These are phyloP conservation scores for Gopherus flavomarginatus DNA, from an alignment of 2,113 vertebrate genomes.

Conservation along the genomic window DNA sequence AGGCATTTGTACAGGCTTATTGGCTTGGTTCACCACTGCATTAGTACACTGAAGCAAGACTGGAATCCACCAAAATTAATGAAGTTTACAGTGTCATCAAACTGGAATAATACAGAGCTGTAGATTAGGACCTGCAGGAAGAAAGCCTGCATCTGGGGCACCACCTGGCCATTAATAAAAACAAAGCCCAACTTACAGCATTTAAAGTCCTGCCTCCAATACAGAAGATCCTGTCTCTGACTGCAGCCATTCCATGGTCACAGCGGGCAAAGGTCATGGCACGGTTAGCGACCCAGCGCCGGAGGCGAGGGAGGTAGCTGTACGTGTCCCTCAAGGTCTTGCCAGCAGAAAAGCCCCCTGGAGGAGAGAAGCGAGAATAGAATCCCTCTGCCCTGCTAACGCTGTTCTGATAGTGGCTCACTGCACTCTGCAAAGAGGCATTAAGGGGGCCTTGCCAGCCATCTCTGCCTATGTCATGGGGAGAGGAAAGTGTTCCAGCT, in stretches of 20 bases:
- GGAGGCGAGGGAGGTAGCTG: conserved; percentile 66
- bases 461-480: no score
- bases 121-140: not conserved
- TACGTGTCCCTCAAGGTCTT: conserved; percentile 53
- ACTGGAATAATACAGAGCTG: not conserved
- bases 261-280: conserved; percentile 65
- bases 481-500: no score
- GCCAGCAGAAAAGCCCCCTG: conserved; percentile 66
- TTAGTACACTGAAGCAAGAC: not conserved
- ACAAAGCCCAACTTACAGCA: conserved; percentile 41
- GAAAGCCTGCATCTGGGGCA: not conserved
- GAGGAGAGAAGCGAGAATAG: not conserved
- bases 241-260: conserved; percentile 67
- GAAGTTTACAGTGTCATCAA: not conserved
- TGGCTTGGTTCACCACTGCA: not conserved
- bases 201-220: conserved; percentile 67
- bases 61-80: not conserved
- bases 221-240: conserved; percentile 66
- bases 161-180: not conserved
- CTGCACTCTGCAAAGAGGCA: not conserved
- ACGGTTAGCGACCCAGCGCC: conserved; percentile 60
- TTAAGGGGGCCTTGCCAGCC: not conserved
- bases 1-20: fast-evolving
- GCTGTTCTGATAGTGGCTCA: not conserved
- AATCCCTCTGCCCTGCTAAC: not conserved